Conservation (phyloP, 1,140 invertebrate genomes). For the Bombyx mori region DNA sequence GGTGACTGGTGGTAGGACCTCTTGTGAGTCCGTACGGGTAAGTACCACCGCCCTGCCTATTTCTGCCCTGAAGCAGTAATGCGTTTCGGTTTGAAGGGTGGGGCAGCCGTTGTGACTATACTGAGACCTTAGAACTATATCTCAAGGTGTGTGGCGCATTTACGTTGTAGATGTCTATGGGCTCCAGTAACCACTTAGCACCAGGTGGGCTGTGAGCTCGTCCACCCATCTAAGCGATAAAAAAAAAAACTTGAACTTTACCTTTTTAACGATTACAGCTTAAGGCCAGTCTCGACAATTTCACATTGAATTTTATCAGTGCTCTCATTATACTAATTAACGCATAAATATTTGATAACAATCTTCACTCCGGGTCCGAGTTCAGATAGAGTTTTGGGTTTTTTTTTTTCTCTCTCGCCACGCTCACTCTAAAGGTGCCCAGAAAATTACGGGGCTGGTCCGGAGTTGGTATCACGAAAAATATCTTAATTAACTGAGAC, state of each 20-base stretch:
- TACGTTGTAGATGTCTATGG: no score
- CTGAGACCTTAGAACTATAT: no score
- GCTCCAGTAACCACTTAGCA: no score
- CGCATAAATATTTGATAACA: constrained; percentile 4
- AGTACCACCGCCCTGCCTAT: no score
- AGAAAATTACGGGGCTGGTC: neutral
- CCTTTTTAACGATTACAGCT: neutral
- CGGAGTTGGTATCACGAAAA: neutral
- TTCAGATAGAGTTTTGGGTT: neutral
- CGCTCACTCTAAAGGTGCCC: neutral
- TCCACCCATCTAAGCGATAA: neutral
- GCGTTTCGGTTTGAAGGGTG: no score
- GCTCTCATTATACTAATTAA: constrained; percentile 3
- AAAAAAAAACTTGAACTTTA: neutral
- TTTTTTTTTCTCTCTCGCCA: no score
- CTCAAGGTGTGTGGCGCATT: no score
- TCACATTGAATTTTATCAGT: neutral
- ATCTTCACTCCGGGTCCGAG: constrained; percentile 1
- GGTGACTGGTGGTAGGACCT: no score
- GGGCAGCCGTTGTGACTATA: no score
- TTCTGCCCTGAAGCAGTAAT: no score
- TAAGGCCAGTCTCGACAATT: neutral
- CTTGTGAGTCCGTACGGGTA: no score
- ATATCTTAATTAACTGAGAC: constrained; percentile 4
- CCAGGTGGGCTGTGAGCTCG: no score